These are phyloP conservation scores for Pelvicachromis taeniatus DNA, from an alignment of 2,113 vertebrate species.

Conservation along the genomic window DNA sequence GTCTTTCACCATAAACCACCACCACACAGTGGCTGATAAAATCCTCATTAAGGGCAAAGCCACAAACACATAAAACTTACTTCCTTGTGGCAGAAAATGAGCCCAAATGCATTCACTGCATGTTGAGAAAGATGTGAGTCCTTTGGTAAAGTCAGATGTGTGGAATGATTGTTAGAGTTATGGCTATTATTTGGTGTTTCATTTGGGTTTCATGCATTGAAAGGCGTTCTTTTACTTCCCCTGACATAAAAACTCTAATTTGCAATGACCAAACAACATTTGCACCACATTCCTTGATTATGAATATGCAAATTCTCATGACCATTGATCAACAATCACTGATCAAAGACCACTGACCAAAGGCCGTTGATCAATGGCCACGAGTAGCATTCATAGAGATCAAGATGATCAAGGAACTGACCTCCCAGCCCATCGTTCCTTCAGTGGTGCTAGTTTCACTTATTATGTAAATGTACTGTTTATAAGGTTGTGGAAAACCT, in stretches of 20 bases:
- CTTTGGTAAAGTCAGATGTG: neutral
- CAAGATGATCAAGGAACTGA: too few species aligned
- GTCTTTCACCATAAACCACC: neutral
- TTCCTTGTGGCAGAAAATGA: neutral
- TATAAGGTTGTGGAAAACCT: too few species aligned
- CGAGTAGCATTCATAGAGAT: too few species aligned
- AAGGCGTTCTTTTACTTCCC: neutral
- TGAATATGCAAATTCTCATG: too few species aligned
- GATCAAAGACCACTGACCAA: too few species aligned
- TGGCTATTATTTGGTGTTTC: neutral
- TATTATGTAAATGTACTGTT: too few species aligned
- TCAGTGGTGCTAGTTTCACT: too few species aligned
- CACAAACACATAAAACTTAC: constrained; percentile 3
- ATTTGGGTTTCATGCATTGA: neutral
- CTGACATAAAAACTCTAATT: neutral
- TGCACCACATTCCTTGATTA: neutral
- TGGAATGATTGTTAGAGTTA: neutral
- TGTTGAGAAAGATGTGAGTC: neutral
- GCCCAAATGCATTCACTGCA: neutral
- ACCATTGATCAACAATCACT: too few species aligned
- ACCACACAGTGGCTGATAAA: neutral
- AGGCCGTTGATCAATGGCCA: too few species aligned
- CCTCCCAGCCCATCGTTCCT: too few species aligned
- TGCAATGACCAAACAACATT: neutral
- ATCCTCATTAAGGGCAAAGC: neutral